Percentiles rank a stretch among this genome's conserved stretches.
Conservation (phyloP, 2,113 vertebrate species). For the Anseranas semipalmata region DNA sequence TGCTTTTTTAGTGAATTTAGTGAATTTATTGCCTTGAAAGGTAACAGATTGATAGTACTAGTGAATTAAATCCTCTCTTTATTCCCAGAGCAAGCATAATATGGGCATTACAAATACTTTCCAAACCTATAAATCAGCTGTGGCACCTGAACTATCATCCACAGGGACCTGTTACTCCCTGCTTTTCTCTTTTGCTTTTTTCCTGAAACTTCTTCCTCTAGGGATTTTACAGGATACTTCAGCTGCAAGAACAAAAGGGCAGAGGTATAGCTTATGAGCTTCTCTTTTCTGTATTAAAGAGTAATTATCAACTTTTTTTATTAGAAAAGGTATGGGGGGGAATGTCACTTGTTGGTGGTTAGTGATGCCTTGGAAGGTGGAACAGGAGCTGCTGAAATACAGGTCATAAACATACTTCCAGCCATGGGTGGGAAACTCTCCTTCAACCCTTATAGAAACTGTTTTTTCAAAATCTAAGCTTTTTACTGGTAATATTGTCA, state of each 20-base stretch:
- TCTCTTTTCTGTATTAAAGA: neutral
- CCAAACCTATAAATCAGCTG: slow-evolving; percentile 18
- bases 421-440: neutral
- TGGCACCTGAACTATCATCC: neutral
- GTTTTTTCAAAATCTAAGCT: neutral
- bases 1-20: slow-evolving; percentile 64
- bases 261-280: neutral
- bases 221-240: neutral
- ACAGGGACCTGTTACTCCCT: neutral
- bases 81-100: slow-evolving; percentile 54
- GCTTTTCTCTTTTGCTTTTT: neutral
- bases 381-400: neutral
- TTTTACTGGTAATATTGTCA: neutral
- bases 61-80: slow-evolving; percentile 65
- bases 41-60: slow-evolving; percentile 69
- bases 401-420: neutral
- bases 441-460: neutral
- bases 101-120: neutral
- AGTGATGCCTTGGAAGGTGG: neutral
- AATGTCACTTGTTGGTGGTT: fast-evolving
- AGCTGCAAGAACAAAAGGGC: neutral
- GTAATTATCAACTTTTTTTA: neutral
- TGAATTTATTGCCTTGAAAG: slow-evolving; percentile 72
- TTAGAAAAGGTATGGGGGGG: neutral
- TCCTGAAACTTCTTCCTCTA: neutral